Conservation (phyloP, 2,797 vertebrate species). For the Luscinia megarhynchos region DNA sequence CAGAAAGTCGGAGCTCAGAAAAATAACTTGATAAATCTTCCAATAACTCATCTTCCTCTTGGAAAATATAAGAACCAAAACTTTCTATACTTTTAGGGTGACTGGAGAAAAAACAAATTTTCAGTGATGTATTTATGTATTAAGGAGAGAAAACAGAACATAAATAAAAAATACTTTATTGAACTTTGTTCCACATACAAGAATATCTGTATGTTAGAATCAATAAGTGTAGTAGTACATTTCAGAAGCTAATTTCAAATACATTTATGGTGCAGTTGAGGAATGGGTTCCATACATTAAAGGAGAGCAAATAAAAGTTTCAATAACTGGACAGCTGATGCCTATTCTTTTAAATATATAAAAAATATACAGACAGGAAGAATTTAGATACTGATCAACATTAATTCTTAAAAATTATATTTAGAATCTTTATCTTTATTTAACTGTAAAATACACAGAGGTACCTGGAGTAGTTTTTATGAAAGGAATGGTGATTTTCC, state of each 20-base stretch:
- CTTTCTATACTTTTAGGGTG: neutral
- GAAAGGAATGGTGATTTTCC: neutral
- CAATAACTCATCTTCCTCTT: neutral
- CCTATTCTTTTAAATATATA: neutral
- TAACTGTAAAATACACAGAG: neutral
- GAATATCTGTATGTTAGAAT: neutral
- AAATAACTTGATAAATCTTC: neutral
- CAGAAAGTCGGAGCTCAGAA: neutral
- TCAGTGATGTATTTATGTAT: neutral
- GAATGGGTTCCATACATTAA: neutral
- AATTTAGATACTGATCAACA: neutral
- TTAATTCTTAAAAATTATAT: neutral
- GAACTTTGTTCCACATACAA: neutral
- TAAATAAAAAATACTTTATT: neutral
- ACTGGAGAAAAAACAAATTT: neutral
- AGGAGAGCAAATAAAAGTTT: neutral
- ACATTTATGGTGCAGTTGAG: neutral
- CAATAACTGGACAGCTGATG: neutral
- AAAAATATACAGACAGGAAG: neutral
- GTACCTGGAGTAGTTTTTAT: neutral
- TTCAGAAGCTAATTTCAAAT: slow-evolving; percentile 8
- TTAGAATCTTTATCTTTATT: neutral
- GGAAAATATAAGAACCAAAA: neutral
- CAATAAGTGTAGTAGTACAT: neutral
- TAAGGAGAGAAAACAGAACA: neutral